Conservation (phyloP, 2,797 vertebrate genomes). For the Darevskia mixta region DNA sequence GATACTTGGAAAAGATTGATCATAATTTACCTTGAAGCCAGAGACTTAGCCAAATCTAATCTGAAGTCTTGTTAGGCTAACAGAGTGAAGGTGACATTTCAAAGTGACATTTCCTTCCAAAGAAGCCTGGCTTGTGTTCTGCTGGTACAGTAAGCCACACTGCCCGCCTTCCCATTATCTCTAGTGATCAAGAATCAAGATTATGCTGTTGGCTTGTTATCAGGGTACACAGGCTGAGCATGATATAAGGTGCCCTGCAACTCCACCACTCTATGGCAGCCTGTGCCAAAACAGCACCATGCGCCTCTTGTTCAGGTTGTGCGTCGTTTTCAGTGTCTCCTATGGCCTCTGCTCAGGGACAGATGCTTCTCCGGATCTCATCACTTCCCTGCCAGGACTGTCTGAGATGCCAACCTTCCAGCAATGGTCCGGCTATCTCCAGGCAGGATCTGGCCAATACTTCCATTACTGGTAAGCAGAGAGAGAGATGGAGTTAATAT, state of each 20-base stretch:
- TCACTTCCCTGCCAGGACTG: slow-evolving; percentile 55
- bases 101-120: not conserved
- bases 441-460: slow-evolving; percentile 43
- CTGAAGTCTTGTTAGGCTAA: not conserved
- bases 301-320: not conserved
- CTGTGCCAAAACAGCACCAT: slow-evolving; percentile 12
- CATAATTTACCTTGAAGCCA: not conserved
- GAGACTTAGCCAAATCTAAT: too few relatives aligned
- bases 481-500: not conserved
- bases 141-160: not conserved
- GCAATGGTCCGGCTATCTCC: slow-evolving; percentile 60
- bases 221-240: not conserved
- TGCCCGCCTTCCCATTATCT: too few relatives aligned
- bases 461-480: slow-evolving; percentile 64
- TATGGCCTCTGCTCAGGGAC: slow-evolving; percentile 10
- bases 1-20: not conserved
- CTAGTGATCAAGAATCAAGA: not conserved
- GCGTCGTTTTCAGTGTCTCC: not conserved
- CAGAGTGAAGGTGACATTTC: not conserved
- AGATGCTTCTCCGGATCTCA: slow-evolving; percentile 34
- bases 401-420: slow-evolving; percentile 45
- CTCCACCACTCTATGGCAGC: too few relatives aligned
- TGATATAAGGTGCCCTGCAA: not conserved
- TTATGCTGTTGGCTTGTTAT: not conserved
- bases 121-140: not conserved